These are phyloP conservation scores for Nothura maculosa DNA, from an alignment of 2,797 vertebrate genomes.

Conservation along the genomic window DNA sequence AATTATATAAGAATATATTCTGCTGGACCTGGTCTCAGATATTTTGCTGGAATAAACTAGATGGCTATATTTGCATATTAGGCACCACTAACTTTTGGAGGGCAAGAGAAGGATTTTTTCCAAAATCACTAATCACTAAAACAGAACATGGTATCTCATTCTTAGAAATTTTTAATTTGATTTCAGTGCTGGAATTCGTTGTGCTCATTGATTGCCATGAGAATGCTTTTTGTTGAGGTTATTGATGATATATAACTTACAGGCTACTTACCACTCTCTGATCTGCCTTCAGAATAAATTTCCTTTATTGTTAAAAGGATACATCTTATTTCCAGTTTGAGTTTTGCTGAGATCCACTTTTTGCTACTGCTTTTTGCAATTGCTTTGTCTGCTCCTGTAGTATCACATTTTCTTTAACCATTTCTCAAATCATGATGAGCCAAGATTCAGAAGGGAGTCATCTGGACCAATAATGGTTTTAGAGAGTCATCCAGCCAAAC, in stretches of 20 bases:
- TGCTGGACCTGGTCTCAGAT: background rate
- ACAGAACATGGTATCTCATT: background rate
- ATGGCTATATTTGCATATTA: background rate
- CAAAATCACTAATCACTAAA: background rate
- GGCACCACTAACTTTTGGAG: background rate
- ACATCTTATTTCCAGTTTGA: background rate
- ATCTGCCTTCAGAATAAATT: background rate
- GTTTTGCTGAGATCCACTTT: background rate
- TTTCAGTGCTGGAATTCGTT: background rate
- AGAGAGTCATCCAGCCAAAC: slow-evolving; percentile 31
- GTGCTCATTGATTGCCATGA: background rate
- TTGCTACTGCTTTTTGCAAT: background rate
- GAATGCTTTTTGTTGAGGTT: background rate
- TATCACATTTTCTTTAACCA: background rate
- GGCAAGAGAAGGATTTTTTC: background rate
- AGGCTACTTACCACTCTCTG: background rate
- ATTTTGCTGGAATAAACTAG: background rate
- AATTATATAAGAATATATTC: background rate
- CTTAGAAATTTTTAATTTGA: background rate
- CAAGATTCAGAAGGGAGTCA: slow-evolving; percentile 39
- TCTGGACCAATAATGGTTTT: slow-evolving; percentile 53
- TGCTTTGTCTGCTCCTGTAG: slow-evolving; percentile 14
- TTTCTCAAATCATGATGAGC: slow-evolving; percentile 34
- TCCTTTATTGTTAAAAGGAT: background rate
- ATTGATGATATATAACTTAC: background rate